These are phyloP conservation scores for Diarsia dahlii DNA, from an alignment of 2,888 invertebrate genomes.

Conservation along the genomic window DNA sequence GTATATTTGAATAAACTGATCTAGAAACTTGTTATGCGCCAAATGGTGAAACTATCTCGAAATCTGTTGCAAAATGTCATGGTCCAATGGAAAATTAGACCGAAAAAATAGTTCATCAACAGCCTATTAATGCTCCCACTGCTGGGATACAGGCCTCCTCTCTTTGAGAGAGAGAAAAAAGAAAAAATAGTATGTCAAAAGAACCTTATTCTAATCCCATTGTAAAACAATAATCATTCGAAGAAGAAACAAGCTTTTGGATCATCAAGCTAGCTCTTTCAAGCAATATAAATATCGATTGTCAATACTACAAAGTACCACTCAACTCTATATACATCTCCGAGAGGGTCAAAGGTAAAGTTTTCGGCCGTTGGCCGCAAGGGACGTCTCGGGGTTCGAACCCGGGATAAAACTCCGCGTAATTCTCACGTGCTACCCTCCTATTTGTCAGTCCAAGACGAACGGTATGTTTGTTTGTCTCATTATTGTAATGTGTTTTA, in stretches of 20 bases:
- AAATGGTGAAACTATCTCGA: neutral
- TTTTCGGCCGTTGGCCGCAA: constrained; percentile 87
- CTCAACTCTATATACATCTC: constrained; percentile 76
- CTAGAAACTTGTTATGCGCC: neutral
- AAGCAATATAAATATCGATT: constrained; percentile 16
- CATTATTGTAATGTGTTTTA: constrained; percentile 62
- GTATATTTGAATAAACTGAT: neutral
- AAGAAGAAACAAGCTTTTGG: neutral
- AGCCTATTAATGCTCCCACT: no score
- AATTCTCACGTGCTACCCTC: constrained; percentile 88
- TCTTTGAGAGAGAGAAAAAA: no score
- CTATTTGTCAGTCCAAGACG: constrained; percentile 79
- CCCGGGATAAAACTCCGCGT: constrained; percentile 89
- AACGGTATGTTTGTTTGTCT: constrained; percentile 60
- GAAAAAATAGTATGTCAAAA: neutral
- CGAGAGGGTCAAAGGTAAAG: constrained; percentile 86
- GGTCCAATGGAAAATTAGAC: neutral
- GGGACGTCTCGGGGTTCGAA: constrained; percentile 79
- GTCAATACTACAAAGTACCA: neutral
- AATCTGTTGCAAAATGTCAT: neutral
- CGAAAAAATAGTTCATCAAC: neutral
- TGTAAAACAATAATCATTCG: neutral
- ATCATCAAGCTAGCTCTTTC: neutral
- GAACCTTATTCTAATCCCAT: neutral
- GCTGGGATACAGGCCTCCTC: no score